These are phyloP conservation scores for Penaeus monodon DNA, from an alignment of 2,888 invertebrate genomes.

Conservation along the genomic window DNA sequence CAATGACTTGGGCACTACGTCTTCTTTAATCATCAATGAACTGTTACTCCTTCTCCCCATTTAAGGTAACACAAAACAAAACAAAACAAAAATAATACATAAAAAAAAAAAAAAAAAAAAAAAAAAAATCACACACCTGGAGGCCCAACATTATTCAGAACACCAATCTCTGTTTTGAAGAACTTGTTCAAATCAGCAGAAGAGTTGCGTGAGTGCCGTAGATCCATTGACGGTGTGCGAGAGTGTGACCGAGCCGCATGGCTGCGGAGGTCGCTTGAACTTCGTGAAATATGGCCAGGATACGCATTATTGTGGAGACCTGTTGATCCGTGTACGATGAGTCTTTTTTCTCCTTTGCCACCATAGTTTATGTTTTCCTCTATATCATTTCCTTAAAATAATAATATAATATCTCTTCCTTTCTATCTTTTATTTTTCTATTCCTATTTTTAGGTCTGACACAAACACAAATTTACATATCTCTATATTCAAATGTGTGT, in stretches of 20 bases:
- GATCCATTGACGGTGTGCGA: conserved; percentile 84
- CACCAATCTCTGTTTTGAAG: conserved; percentile 79
- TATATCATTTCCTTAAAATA: too few species aligned
- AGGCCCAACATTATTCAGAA: conserved; percentile 76
- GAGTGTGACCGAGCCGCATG: conserved; percentile 75
- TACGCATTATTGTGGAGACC: conserved; percentile 46
- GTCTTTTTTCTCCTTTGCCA: neutral
- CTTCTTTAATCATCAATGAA: too few species aligned
- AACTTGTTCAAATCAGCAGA: conserved; percentile 82
- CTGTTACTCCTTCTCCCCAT: too few species aligned
- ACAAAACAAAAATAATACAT: neutral
- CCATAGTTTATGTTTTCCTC: too few species aligned
- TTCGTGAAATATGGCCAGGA: conserved; percentile 65
- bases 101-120: too few species aligned
- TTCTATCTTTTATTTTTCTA: too few species aligned
- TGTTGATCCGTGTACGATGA: neutral
- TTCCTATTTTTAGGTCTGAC: too few species aligned
- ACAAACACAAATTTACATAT: too few species aligned
- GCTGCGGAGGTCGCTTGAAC: conserved; percentile 66
- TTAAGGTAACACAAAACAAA: too few species aligned
- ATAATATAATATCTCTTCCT: too few species aligned
- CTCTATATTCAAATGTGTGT: neutral
- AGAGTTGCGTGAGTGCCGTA: conserved; percentile 79
- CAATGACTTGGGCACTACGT: too few species aligned
- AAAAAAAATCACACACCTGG: conserved; percentile 69